phyloP scores from a whole-genome alignment of 2,888 invertebrate genomes.

The Strigamia maritima region DNA sequence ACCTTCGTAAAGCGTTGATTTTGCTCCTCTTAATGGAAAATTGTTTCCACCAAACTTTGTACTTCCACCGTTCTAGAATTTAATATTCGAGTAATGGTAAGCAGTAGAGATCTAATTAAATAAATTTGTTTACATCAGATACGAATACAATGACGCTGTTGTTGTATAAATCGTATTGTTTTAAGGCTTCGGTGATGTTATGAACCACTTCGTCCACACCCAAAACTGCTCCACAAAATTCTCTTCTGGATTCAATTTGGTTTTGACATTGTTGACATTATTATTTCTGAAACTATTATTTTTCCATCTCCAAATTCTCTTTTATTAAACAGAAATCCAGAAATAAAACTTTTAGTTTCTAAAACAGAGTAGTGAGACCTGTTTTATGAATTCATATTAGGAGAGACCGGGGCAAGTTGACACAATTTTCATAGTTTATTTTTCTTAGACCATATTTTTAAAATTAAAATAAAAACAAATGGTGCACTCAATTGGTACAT shows the following conservation, averaged over 20 bases:
- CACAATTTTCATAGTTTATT: no score
- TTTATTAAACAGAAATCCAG: no score
- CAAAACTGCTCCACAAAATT: not conserved
- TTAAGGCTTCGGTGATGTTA: conserved; percentile 12
- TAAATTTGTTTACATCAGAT: not conserved
- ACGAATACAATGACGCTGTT: not conserved
- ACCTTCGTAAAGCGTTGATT: conserved; percentile 54
- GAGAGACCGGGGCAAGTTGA: no score
- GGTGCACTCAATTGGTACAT: no score
- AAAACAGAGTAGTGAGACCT: no score
- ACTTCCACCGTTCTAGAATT: not conserved
- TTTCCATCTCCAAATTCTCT: no score
- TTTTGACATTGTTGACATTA: not conserved
- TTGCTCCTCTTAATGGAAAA: conserved; percentile 53
- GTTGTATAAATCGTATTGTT: not conserved
- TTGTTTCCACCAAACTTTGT: conserved; percentile 47
- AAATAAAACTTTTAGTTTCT: no score
- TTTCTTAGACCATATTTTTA: no score
- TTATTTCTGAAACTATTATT: no score
- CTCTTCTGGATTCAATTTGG: not conserved
- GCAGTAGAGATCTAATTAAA: not conserved
- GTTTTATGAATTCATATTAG: no score
- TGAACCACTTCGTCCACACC: not conserved
- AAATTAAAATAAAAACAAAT: no score
- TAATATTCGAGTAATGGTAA: not conserved